These are phyloP conservation scores for Leptinotarsa rubiginosa DNA, from an alignment of 2,888 invertebrate genomes.

Conservation along the genomic window DNA sequence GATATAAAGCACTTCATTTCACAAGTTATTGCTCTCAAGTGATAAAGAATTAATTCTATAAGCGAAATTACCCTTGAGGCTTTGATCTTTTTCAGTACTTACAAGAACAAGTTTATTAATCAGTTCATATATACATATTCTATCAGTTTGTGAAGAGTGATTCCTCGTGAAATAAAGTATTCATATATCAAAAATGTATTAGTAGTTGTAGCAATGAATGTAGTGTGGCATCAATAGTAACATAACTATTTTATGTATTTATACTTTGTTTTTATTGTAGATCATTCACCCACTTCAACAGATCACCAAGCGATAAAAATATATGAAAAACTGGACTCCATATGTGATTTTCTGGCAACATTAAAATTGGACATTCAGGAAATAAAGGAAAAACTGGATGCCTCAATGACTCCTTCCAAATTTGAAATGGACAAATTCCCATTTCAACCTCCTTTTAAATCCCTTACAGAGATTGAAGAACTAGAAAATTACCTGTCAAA, in stretches of 20 bases:
- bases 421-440: constrained; percentile 12
- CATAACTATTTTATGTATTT: background rate
- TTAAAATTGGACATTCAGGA: no score
- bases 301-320: background rate
- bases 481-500: constrained; percentile 10
- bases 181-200: background rate
- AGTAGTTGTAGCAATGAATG: background rate
- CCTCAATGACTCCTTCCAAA: background rate
- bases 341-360: no score
- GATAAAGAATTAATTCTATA: background rate
- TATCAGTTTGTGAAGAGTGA: background rate
- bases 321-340: background rate
- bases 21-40: background rate
- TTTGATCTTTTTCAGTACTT: background rate
- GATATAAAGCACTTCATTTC: background rate
- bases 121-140: background rate
- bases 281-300: background rate
- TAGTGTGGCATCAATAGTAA: background rate
- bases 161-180: background rate
- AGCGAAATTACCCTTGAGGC: no score
- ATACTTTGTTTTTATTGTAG: background rate
- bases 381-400: background rate
- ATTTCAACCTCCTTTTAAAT: constrained; percentile 8
- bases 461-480: constrained; percentile 14
- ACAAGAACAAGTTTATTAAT: background rate